Evolutionary conservation across 2,113 vertebrate genomes (phyloP).

Genomic region (Irena cyanogastra): DNA sequence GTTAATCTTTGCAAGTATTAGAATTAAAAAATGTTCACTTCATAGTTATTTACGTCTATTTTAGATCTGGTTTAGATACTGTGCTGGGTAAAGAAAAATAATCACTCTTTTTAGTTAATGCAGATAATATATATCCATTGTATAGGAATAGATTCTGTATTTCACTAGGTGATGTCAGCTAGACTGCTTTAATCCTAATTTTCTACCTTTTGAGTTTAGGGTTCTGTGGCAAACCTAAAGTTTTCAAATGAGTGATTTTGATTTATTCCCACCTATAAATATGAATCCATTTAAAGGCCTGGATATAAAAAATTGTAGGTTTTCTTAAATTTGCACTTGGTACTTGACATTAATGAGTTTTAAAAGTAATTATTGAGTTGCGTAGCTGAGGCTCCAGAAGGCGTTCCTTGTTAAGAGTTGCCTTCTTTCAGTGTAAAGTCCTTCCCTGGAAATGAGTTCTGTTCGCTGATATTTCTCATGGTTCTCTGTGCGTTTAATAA

Average conservation of each 20-base stretch:
- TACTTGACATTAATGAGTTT: not conserved
- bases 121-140: not conserved
- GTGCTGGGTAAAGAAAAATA: not conserved
- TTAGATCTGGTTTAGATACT: not conserved
- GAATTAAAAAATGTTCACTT: not conserved
- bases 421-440: not conserved
- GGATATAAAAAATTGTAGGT: not conserved
- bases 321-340: not conserved
- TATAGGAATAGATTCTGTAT: not conserved
- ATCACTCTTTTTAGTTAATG: not conserved
- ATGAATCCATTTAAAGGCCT: not conserved
- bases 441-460: not conserved
- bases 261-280: not conserved
- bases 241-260: not conserved
- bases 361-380: not conserved
- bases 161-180: not conserved
- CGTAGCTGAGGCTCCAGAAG: not conserved
- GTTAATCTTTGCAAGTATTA: not conserved
- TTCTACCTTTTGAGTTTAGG: not conserved
- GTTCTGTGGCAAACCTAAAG: not conserved
- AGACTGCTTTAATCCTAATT: not conserved
- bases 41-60: not conserved
- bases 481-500: not conserved
- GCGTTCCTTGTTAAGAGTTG: not conserved
- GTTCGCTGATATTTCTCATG: not conserved